phyloP scores from a whole-genome alignment of 2,888 invertebrate species.

The Hyalella azteca region DNA sequence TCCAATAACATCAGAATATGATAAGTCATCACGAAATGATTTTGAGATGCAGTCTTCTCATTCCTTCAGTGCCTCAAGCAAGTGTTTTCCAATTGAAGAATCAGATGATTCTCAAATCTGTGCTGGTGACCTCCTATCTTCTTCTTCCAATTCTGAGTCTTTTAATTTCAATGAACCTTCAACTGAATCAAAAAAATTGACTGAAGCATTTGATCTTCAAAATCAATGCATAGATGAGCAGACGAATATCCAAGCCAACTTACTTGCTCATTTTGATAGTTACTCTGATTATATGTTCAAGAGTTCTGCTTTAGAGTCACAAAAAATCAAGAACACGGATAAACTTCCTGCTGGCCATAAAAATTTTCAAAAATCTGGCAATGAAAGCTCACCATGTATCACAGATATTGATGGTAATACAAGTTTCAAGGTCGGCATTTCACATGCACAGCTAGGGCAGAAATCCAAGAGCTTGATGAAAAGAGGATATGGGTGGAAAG shows the following conservation, averaged over 20 bases:
- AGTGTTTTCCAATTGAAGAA: too few species aligned
- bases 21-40: too few species aligned
- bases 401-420: constrained; percentile 25
- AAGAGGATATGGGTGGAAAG: constrained; percentile 3
- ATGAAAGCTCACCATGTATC: constrained; percentile 32
- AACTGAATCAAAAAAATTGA: too few species aligned
- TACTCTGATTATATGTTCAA: constrained; percentile 15
- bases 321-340: neutral
- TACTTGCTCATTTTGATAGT: constrained; percentile 35
- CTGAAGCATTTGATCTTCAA: too few species aligned
- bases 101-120: too few species aligned
- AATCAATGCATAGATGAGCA: constrained; percentile 13
- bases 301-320: neutral
- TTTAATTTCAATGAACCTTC: too few species aligned
- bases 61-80: too few species aligned
- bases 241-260: constrained; percentile 21
- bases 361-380: neutral
- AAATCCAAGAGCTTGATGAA: constrained; percentile 2
- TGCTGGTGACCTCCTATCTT: too few species aligned
- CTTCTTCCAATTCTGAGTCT: too few species aligned
- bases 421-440: constrained; percentile 16
- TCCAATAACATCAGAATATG: too few species aligned
- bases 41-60: too few species aligned
- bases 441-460: neutral
- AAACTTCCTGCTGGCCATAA: neutral